Evolutionary conservation across 2,888 invertebrate genomes (phyloP).

Genomic region (Himalopsyche kuldschensis): DNA sequence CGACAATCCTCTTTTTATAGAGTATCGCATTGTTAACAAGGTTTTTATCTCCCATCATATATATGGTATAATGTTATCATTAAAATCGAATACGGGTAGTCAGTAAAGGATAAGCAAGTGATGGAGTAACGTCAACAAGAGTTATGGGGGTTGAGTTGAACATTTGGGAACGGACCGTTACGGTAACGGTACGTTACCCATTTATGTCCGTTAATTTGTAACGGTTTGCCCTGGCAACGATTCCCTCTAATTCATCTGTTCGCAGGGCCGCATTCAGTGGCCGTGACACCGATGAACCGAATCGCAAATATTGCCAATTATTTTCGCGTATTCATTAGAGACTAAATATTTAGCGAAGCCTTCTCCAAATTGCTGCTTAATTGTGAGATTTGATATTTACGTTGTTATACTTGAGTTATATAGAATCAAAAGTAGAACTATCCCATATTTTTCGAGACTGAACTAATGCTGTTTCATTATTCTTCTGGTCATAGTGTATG

Average conservation of each 20-base stretch:
- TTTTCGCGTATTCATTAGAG: neutral
- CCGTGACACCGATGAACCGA: neutral
- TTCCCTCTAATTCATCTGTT: neutral
- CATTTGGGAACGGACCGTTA: conserved; percentile 15
- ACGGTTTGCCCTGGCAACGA: neutral
- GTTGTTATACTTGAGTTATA: too few relatives aligned
- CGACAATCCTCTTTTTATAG: neutral
- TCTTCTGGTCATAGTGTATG: too few relatives aligned
- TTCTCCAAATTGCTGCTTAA: too few relatives aligned
- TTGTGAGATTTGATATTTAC: too few relatives aligned
- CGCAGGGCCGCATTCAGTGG: neutral
- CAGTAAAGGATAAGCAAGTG: conserved; percentile 7
- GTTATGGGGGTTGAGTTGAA: conserved; percentile 13
- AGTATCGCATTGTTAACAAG: neutral
- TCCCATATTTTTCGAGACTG: too few relatives aligned
- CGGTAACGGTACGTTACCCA: conserved; percentile 23
- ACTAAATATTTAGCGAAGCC: too few relatives aligned
- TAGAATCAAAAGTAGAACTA: too few relatives aligned
- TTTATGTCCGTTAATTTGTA: conserved; percentile 18
- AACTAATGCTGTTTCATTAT: too few relatives aligned
- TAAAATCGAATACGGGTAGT: neutral
- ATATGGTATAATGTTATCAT: neutral
- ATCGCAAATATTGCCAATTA: neutral
- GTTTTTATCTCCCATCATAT: neutral
- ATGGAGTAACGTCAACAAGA: conserved; percentile 20